A percentile compares a stretch with the other conserved stretches of the same genome.
Evolutionary conservation across 2,113 vertebrate genomes (phyloP).

Genomic region (Stictonetta naevosa): DNA sequence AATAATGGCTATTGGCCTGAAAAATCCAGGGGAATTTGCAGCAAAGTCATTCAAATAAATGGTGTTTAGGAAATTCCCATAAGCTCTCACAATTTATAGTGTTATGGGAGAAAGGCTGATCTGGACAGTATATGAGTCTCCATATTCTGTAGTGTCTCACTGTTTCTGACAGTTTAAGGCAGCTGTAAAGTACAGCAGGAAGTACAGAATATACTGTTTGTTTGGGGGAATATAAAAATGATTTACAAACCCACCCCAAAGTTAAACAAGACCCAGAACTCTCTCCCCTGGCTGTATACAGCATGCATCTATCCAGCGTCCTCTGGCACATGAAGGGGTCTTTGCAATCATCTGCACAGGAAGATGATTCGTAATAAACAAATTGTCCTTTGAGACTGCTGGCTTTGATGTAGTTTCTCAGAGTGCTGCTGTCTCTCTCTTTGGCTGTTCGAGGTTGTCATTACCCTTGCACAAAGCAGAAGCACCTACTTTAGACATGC

Average conservation of each 20-base stretch:
- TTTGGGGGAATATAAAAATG: not conserved
- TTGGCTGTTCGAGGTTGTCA: not conserved
- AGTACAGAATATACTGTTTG: conserved; percentile 8
- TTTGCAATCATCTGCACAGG: not conserved
- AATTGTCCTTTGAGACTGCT: not conserved
- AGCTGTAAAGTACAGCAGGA: not conserved
- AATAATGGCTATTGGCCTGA: not conserved
- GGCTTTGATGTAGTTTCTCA: not conserved
- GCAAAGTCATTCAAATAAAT: not conserved
- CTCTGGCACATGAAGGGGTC: not conserved
- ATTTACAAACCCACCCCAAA: not conserved
- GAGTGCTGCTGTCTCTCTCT: not conserved
- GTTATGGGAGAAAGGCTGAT: not conserved
- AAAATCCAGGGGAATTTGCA: not conserved
- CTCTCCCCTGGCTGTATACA: not conserved
- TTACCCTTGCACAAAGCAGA: not conserved
- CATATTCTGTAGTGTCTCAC: not conserved
- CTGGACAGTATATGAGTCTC: not conserved
- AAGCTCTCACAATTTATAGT: not conserved
- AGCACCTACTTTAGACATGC: accelerated
- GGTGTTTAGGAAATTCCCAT: not conserved
- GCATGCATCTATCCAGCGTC: not conserved
- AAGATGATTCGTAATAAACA: not conserved
- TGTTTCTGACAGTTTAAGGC: not conserved
- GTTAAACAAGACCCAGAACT: not conserved